Evolutionary conservation across 2,113 vertebrate genomes (phyloP), one percentile per base, ranked within the genome.

Genomic region (Osmerus mordax): DNA sequence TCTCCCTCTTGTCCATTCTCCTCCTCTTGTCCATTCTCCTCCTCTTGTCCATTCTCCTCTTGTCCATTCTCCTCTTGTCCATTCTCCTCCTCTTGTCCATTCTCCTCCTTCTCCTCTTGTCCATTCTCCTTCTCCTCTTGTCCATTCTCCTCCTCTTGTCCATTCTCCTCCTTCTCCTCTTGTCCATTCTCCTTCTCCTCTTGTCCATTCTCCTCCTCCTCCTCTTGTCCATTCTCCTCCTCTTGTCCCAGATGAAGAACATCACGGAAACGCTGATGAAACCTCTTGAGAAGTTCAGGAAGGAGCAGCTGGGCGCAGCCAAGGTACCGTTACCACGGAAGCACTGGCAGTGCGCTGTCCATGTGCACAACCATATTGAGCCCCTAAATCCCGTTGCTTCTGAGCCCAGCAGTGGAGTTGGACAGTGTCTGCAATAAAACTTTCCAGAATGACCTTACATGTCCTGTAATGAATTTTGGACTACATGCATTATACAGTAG

Each of bases 251-350:
- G 97, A 96, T 96, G 85, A 89, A 92, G 76, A 99, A 97, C 93
- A 95, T 99, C 86, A 97, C 94, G 12, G 97, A 99, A 90, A 98
- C 97, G 47, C 91, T 99, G 85, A 97, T 99, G 90, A 99, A 98
- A 86, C 97, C 97, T 70, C 88, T 99, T 89, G 97, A 99, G 90
- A 96, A 92, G 89, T 99, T 99, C 92, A 93, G 97, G 72, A 99
- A 98, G 88, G 96, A 98, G 2, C 95, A 98, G 65, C 94, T 99
- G 54, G 97, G 97, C 86, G 90, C 91, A 78, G 93, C 95, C 32
- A 97, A 96, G 96, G 97, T 99, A 91, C 78, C 8, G 9, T 7
- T 7, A 47, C 41, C 41, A 47, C 41, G 7, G 41, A 9, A 12
- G 41, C 41, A 5, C 41, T 47, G 41, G 41, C 41, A 47, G 41